Conservation (phyloP, 2,888 invertebrate species). For the Stratiomys singularior region DNA sequence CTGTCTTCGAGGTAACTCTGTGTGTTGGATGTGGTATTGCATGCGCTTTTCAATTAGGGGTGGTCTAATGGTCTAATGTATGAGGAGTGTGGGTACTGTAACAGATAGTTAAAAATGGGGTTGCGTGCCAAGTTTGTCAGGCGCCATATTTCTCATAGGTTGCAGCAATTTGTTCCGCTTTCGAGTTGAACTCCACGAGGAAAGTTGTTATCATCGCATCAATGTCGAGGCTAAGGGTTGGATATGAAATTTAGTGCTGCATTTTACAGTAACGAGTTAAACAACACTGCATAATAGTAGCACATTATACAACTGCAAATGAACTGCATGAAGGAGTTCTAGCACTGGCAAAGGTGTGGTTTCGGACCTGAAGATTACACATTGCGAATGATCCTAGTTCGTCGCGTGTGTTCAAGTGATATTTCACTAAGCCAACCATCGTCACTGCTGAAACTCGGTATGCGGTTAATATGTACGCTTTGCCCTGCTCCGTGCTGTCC, state of each 20-base stretch:
- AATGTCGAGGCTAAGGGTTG: constrained; percentile 16
- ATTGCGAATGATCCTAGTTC: neutral
- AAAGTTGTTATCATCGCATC: constrained; percentile 13
- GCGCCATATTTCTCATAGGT: constrained; percentile 24
- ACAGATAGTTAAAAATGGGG: neutral
- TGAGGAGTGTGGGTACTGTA: neutral
- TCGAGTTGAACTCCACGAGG: neutral
- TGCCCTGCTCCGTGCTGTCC: neutral
- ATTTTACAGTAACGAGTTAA: neutral
- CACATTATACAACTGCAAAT: neutral
- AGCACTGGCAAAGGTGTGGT: too few species aligned
- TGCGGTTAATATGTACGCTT: neutral
- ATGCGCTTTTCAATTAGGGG: neutral
- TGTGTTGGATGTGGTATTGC: neutral
- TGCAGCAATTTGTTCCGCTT: constrained; percentile 42
- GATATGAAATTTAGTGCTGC: neutral
- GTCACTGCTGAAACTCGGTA: too few species aligned
- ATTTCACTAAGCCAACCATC: neutral
- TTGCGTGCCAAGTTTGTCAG: constrained; percentile 2
- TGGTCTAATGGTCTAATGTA: neutral
- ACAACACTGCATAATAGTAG: constrained; percentile 8
- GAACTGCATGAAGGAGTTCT: neutral
- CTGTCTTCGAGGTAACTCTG: neutral
- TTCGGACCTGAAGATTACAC: neutral
- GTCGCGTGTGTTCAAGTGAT: neutral